phyloP scores from a whole-genome alignment of 2,113 vertebrate species.

The Hippocampus mohnikei region DNA sequence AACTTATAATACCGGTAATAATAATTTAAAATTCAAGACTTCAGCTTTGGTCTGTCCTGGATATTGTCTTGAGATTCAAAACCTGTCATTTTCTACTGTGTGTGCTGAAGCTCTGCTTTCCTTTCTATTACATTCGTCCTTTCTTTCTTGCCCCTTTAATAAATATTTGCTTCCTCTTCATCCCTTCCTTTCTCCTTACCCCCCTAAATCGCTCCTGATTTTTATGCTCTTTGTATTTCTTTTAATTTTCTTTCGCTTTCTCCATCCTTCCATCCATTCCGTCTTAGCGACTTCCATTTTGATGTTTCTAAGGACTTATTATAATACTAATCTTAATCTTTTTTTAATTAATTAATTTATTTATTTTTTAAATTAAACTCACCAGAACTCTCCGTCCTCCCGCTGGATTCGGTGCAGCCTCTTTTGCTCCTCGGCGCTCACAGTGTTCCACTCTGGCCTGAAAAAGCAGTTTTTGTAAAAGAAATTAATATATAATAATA shows the following conservation, averaged over 20 bases:
- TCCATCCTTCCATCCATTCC: not conserved
- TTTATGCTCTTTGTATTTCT: too few species aligned
- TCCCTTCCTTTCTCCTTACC: not conserved
- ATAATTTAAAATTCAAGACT: too few species aligned
- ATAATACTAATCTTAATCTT: not conserved
- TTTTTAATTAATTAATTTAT: too few species aligned
- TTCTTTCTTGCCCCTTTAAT: not conserved
- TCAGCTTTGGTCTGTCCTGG: too few species aligned
- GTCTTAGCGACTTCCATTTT: not conserved
- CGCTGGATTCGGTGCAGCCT: constrained; percentile 31
- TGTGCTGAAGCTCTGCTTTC: not conserved
- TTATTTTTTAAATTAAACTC: constrained; percentile 8
- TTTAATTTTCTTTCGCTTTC: too few species aligned
- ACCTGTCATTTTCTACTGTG: not conserved
- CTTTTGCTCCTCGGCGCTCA: constrained; percentile 48
- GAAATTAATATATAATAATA: not conserved
- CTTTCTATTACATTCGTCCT: not conserved
- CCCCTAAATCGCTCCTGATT: too few species aligned
- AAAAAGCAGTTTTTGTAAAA: not conserved
- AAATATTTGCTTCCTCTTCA: not conserved
- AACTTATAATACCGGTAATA: too few species aligned
- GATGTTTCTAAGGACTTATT: not conserved
- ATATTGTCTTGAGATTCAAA: too few species aligned
- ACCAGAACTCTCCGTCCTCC: constrained; percentile 70
- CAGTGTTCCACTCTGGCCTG: constrained; percentile 54